Evolutionary conservation across 2,797 vertebrate species (phyloP).

Genomic region (Agapornis canus): DNA sequence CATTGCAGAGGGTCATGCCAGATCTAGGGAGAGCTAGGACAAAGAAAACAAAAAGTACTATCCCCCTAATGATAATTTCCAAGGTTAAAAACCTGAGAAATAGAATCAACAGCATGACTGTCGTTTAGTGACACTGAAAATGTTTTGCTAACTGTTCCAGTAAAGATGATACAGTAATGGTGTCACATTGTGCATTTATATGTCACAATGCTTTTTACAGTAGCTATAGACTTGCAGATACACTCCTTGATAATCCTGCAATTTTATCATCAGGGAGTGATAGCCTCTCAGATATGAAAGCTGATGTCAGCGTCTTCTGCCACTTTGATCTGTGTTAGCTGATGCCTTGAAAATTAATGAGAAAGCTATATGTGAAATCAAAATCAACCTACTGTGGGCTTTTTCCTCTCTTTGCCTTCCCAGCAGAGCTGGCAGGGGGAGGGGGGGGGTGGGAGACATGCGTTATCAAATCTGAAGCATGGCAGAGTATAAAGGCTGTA

Average conservation of each 20-base stretch:
- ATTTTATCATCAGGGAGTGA: slow-evolving; percentile 50
- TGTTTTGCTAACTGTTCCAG: slow-evolving; percentile 56
- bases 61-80: not conserved
- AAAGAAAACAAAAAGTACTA: not conserved
- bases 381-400: slow-evolving; percentile 68
- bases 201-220: slow-evolving; percentile 53
- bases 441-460: not conserved
- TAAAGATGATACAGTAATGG: slow-evolving; percentile 45
- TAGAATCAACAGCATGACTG: not conserved
- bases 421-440: not conserved
- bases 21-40: not conserved
- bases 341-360: slow-evolving; percentile 74
- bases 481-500: slow-evolving; percentile 35
- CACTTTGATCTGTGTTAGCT: slow-evolving; percentile 51
- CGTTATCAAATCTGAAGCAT: slow-evolving; percentile 53
- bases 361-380: slow-evolving; percentile 63
- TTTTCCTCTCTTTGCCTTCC: not conserved
- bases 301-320: slow-evolving; percentile 68
- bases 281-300: slow-evolving; percentile 55
- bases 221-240: slow-evolving; percentile 43
- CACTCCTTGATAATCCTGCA: slow-evolving; percentile 55
- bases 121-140: slow-evolving; percentile 45
- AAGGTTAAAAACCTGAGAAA: slow-evolving; percentile 14
- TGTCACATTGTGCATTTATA: slow-evolving; percentile 40
- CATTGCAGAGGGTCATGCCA: not conserved